These are phyloP conservation scores for Drosophila stalkeri DNA, from an alignment of 2,888 invertebrate genomes.

Conservation along the genomic window DNA sequence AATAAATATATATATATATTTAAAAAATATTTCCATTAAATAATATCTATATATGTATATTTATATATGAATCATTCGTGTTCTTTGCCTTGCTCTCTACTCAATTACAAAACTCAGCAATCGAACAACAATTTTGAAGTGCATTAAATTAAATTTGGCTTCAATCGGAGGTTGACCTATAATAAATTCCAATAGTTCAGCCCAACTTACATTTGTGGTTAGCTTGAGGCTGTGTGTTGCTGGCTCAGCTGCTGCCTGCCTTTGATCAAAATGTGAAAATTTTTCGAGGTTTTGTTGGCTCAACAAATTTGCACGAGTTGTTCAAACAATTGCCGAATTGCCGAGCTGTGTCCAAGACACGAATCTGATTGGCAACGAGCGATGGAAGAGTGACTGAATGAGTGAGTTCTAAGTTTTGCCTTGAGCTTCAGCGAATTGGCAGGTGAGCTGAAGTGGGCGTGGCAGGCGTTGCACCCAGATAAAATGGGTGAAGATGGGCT, in stretches of 20 bases:
- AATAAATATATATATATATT: too few relatives aligned
- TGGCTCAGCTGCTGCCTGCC: slow-evolving; percentile 30
- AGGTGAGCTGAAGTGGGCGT: not conserved
- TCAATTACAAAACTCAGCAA: not conserved
- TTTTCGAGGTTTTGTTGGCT: slow-evolving; percentile 32
- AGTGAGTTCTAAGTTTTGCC: slow-evolving; percentile 12
- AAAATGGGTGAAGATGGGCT: slow-evolving; percentile 13
- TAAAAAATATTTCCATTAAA: too few relatives aligned
- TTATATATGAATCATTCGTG: too few relatives aligned
- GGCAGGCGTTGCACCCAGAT: not conserved
- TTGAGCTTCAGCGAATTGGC: slow-evolving; percentile 1
- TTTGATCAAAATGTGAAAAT: slow-evolving; percentile 58
- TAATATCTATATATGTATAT: too few relatives aligned
- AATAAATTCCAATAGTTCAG: not conserved
- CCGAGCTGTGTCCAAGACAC: slow-evolving; percentile 9
- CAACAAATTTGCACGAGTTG: slow-evolving; percentile 42
- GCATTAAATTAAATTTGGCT: slow-evolving; percentile 4
- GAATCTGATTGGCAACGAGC: not conserved
- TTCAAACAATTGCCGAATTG: slow-evolving; percentile 40
- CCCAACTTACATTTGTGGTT: slow-evolving; percentile 18
- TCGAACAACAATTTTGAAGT: slow-evolving; percentile 6
- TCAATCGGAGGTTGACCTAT: not conserved
- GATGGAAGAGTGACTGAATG: too few relatives aligned
- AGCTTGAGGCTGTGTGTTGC: slow-evolving; percentile 26
- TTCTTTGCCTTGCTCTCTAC: not conserved